Base-by-base conservation (phyloP, 2,113 vertebrate species). In the Cyprinodon tularosa region DNA sequence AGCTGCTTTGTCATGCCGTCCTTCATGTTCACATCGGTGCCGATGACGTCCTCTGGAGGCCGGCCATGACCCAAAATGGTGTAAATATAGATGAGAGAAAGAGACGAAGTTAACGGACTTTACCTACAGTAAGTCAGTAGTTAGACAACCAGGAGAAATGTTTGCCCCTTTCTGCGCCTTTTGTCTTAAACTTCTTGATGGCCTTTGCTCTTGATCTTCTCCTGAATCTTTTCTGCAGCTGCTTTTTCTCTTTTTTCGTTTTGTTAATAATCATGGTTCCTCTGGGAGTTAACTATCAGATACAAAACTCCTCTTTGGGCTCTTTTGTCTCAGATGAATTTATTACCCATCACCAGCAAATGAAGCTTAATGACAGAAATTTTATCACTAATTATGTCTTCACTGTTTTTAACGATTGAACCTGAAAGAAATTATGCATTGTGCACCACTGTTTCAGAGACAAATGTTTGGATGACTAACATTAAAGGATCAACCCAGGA, bases 51-150 rank as follows among this genome's bases (percentile, higher is more conserved):
- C 88, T 90, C 80, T 68, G 66, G 74, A 76, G 83, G 68, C 66
- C 60, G 74, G 53, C 38, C 73, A 4, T 80, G 75, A 85, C 82
- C 77, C 73, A 78, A 90, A 86, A 83, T 75, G 71, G 77, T 74
- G 70, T 74, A 80, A 71, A 90, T 88, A 90, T 88, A 88, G 90
- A 86, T 2, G 57, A 82, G 63, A 50, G 65, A 81, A 66, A 77
- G 72, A 57, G 42, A 53, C 73, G 74, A 68, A 77, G 72, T 29
- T 66, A 63, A 83, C 61, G n/a, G 61, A 70, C 90, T 88, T 78
- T 5, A 78, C 88, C 91, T 88, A 84, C 60, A 75, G 29, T 29
- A 29, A 63, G 57, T 45, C 20, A 60, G 47, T 68, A 74, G 61
- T 40, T 68, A 53, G 74, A 88, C 88, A 77, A 82, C 83, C 70